phyloP scores from a whole-genome alignment of 2,113 vertebrate genomes.

The Panurus biarmicus region DNA sequence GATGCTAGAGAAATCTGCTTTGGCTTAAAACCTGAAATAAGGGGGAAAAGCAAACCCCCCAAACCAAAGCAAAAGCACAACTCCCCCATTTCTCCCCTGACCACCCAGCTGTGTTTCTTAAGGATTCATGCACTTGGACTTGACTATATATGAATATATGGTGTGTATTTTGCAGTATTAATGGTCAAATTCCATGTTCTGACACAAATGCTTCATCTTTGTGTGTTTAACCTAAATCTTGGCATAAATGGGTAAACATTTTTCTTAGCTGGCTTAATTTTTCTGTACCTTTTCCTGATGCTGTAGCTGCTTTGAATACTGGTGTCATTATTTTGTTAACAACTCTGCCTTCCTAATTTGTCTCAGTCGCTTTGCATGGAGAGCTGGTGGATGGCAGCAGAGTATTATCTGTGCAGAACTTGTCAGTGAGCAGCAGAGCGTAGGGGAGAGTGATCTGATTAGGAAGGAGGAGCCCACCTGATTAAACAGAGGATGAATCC shows the following conservation, averaged over 20 bases:
- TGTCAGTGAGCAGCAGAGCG: not conserved
- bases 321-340: not conserved
- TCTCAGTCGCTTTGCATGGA: not conserved
- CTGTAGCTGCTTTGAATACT: not conserved
- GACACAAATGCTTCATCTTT: not conserved
- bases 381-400: not conserved
- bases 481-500: not conserved
- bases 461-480: not conserved
- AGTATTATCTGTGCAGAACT: not conserved
- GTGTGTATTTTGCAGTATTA: not conserved
- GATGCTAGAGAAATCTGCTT: not conserved
- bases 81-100: not conserved
- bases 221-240: not conserved
- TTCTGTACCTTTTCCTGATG: not conserved
- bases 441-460: not conserved
- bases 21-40: not conserved
- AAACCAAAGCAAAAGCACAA: not conserved
- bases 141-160: not conserved
- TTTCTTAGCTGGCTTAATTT: not conserved
- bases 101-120: not conserved
- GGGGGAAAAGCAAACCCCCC: not conserved
- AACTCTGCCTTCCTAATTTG: not conserved
- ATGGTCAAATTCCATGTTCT: not conserved
- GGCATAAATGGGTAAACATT: not conserved
- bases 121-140: not conserved